Base-by-base conservation (phyloP, 2,113 vertebrate genomes). In the Mirza zaza region DNA sequence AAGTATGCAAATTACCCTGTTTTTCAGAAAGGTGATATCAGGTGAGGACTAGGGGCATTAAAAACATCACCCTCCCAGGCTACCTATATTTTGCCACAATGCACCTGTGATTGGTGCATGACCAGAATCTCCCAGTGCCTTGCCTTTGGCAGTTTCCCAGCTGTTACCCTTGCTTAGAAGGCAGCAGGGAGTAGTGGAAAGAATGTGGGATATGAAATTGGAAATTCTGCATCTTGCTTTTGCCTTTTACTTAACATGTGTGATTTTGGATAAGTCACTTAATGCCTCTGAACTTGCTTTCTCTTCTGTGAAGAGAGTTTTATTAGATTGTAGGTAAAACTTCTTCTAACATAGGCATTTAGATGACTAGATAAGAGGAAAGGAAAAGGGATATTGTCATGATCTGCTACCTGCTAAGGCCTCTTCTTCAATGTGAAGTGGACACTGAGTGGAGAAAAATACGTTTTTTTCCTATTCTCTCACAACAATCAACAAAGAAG, bases 151-250 rank as follows among this genome's bases (percentile, higher is more conserved):
- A 36, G 12, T 25, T 42, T 34, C 32, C 29, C n/a, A 36, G 23
- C 20, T 20, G 77, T 57, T 29, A 32, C 79, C 21, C 50, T 80
- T 23, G 65, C 39, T 76, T 70, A 21, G 68, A 59, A 36, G 42
- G 34, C 29, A 52, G 50, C 50, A 2, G 18, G 12, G 23, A 29
- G 17, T 52, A 2, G 21, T 12, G 13, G 50, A 21, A n/a, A 61
- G 52, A 34, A 27, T 18, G 21, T 29, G 39, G n/a, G 17, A 11
- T 14, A 23, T 2, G 21, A 39, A 50, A 61, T 34, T 63, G 59
- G 52, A 90, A 90, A 77, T n/a, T 42, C 36, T 87, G 20, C 48
- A 8, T 45, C 48, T 80, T 57, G 39, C 21, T 85, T 91, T 82
- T n/a, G 20, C 32, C 14, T 65, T 17, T 77, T 79, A 68, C 71